Evolutionary conservation across 1,140 invertebrate genomes (phyloP).

Genomic region (Drosophila novamexicana): DNA sequence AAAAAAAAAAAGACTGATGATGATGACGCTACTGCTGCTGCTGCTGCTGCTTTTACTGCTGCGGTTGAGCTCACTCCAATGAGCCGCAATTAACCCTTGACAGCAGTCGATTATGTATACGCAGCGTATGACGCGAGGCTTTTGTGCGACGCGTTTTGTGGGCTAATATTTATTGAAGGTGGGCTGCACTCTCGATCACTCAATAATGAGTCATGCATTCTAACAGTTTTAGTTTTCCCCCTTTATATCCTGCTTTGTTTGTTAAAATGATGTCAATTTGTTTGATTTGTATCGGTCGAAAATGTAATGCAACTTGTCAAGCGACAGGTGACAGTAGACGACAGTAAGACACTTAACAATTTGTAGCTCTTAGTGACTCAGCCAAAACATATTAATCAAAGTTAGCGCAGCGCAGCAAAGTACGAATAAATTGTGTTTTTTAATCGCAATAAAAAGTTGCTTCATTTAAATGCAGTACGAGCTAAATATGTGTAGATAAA

Average conservation of each 20-base stretch:
- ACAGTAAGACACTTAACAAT: neutral
- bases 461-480: slow-evolving; percentile 15
- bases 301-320: slow-evolving; percentile 8
- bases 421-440: slow-evolving; percentile 1
- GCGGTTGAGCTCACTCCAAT: slow-evolving; percentile 30
- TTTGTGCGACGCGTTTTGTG: neutral
- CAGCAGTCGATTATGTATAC: slow-evolving; percentile 40
- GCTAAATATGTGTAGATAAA: neutral
- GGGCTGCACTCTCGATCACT: slow-evolving; percentile 12
- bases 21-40: neutral
- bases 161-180: slow-evolving; percentile 6
- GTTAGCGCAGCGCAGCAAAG: no score
- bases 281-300: slow-evolving; percentile 1
- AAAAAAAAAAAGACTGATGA: neutral
- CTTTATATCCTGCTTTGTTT: neutral
- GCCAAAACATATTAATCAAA: neutral
- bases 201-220: slow-evolving; percentile 19
- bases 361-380: slow-evolving; percentile 12
- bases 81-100: slow-evolving; percentile 48
- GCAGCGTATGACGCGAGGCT: slow-evolving; percentile 32
- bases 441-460: neutral
- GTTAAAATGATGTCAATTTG: slow-evolving; percentile 19
- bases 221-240: neutral
- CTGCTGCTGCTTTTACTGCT: neutral
- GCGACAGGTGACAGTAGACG: slow-evolving; percentile 6